Conservation (phyloP, 2,888 invertebrate genomes). For the Drosophila putrida region DNA sequence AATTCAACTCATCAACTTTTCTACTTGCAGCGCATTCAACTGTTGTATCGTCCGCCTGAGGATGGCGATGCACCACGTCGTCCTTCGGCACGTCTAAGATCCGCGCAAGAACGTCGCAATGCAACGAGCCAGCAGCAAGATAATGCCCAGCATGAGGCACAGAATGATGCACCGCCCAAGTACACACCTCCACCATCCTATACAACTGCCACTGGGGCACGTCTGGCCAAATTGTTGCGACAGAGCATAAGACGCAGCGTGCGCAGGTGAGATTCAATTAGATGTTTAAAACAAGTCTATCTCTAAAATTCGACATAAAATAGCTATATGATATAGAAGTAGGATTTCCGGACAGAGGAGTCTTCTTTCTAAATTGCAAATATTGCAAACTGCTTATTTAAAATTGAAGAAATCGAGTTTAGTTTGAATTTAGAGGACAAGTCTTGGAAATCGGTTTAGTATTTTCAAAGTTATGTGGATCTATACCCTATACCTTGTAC, state of each 20-base stretch:
- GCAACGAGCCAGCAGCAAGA: constrained; percentile 47
- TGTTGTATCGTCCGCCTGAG: constrained; percentile 92
- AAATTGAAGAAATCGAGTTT: no score
- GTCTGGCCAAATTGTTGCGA: constrained; percentile 90
- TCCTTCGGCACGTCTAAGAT: constrained; percentile 58
- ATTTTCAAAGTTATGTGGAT: no score
- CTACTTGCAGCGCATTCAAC: constrained; percentile 90
- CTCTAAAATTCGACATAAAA: no score
- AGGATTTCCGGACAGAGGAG: no score
- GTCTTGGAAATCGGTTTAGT: no score
- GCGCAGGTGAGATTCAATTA: constrained; percentile 86
- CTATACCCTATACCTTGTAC: no score
- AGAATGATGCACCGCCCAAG: constrained; percentile 94
- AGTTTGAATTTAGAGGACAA: no score
- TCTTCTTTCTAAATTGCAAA: no score
- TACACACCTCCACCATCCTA: constrained; percentile 97
- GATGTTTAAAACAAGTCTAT: background rate
- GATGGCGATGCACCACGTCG: constrained; percentile 79
- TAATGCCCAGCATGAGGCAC: constrained; percentile 48
- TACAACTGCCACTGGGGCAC: constrained; percentile 95
- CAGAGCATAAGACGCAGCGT: constrained; percentile 93
- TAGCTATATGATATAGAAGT: no score
- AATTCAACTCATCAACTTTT: background rate
- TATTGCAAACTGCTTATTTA: no score
- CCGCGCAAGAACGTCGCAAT: constrained; percentile 57